Evolutionary conservation across 53 echinoderm and acorn worm genomes (phyloP).

Genomic region (Zoroaster sp.): DNA sequence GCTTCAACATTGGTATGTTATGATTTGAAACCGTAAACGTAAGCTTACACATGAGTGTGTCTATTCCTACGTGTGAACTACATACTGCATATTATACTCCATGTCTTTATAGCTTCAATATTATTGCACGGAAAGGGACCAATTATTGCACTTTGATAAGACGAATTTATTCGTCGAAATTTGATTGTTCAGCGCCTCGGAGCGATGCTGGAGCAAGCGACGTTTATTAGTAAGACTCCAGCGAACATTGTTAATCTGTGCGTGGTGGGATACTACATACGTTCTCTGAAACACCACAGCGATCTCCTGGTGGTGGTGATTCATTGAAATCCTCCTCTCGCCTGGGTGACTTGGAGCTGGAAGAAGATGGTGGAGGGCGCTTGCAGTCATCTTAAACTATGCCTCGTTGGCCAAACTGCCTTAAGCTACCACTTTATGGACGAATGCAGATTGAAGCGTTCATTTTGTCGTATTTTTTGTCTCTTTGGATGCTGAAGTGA

Average conservation of each 20-base stretch:
- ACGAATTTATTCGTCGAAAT: background rate
- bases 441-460: slow-evolving; percentile 24
- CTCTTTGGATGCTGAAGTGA: background rate
- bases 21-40: too few relatives aligned
- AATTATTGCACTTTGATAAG: background rate
- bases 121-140: background rate
- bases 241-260: slow-evolving; percentile 23
- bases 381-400: background rate
- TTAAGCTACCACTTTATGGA: background rate
- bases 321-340: background rate
- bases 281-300: background rate
- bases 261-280: background rate
- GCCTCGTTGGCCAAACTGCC: slow-evolving; percentile 19
- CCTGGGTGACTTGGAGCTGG: background rate
- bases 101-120: background rate
- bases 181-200: slow-evolving; percentile 10
- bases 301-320: background rate
- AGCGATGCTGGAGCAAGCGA: background rate
- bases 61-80: background rate
- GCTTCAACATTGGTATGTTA: too few relatives aligned
- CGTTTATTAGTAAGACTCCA: slow-evolving; percentile 21
- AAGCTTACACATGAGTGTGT: background rate
- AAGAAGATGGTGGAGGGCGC: background rate
- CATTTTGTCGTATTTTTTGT: background rate
- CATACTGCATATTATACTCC: background rate